Percentiles rank a stretch among this genome's conserved stretches.
Conservation (phyloP, 2,797 vertebrate species). For the Pangasius djambal region DNA sequence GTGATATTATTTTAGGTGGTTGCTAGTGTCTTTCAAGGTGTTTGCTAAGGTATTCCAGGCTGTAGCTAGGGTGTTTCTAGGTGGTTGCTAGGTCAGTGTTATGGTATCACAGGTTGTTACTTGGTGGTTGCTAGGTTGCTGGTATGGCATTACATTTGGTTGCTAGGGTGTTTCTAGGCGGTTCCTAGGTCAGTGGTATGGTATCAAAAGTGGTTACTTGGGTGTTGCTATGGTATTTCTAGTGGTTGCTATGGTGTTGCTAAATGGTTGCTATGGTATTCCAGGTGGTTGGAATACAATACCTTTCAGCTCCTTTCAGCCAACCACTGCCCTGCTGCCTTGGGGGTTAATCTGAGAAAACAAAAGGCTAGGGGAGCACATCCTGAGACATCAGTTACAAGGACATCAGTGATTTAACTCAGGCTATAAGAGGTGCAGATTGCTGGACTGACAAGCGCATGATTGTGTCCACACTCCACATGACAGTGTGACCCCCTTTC, state of each 20-base stretch:
- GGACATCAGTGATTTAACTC: too few relatives aligned
- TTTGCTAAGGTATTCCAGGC: too few relatives aligned
- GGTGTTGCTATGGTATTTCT: background rate
- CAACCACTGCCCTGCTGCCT: background rate
- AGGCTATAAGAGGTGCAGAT: background rate
- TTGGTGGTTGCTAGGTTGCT: too few relatives aligned
- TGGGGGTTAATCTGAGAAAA: background rate
- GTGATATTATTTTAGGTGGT: too few relatives aligned
- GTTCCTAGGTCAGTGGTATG: background rate
- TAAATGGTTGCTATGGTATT: too few relatives aligned
- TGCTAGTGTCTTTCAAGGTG: too few relatives aligned
- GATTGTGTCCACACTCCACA: too few relatives aligned
- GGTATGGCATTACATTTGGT: background rate
- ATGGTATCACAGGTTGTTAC: too few relatives aligned
- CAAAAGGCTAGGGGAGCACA: background rate
- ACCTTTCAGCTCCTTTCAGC: background rate
- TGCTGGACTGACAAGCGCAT: too few relatives aligned
- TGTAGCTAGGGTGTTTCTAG: too few relatives aligned
- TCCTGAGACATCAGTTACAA: background rate
- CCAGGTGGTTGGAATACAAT: background rate
- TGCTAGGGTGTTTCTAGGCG: background rate
- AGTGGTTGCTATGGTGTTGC: background rate
- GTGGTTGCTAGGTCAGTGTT: too few relatives aligned
- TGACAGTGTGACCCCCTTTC: background rate
- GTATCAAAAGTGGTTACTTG: background rate